Conservation (phyloP, 2,888 invertebrate species). For the Cerceris ruficornis region DNA sequence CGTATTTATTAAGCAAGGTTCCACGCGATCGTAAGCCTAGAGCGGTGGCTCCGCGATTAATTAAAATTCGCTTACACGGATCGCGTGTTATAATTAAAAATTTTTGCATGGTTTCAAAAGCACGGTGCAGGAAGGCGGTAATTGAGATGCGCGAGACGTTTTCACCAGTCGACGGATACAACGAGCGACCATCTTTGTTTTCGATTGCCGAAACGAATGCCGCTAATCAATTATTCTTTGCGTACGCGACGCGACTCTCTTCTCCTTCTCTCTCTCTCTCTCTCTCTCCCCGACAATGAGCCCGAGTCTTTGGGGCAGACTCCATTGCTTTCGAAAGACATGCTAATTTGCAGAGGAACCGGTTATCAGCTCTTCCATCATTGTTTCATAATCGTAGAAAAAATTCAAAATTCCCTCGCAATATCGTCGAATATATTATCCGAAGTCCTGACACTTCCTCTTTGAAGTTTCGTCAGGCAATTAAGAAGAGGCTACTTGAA, state of each 20-base stretch:
- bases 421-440: no score
- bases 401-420: no score
- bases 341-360: conserved; percentile 36
- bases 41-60: not conserved
- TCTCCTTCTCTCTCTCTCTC: not conserved
- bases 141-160: conserved; percentile 66
- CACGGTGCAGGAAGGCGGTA: conserved; percentile 53
- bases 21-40: no score
- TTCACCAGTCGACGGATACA: conserved; percentile 66
- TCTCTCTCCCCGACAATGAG: not conserved
- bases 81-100: not conserved
- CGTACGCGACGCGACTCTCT: conserved; percentile 58
- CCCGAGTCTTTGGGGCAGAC: conserved; percentile 41
- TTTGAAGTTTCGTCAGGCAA: no score
- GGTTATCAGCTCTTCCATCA: conserved; percentile 4
- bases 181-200: conserved; percentile 70
- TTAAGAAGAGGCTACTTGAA: no score
- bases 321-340: conserved; percentile 44
- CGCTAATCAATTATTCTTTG: conserved; percentile 77
- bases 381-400: not conserved
- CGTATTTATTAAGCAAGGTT: no score
- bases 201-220: conserved; percentile 76
- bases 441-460: no score
- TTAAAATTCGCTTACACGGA: not conserved
- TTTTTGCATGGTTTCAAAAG: conserved; percentile 5